Evolutionary conservation across 2,113 vertebrate genomes (phyloP), one percentile per base, ranked within the genome.

Genomic region (Tychaedon coryphoeus): DNA sequence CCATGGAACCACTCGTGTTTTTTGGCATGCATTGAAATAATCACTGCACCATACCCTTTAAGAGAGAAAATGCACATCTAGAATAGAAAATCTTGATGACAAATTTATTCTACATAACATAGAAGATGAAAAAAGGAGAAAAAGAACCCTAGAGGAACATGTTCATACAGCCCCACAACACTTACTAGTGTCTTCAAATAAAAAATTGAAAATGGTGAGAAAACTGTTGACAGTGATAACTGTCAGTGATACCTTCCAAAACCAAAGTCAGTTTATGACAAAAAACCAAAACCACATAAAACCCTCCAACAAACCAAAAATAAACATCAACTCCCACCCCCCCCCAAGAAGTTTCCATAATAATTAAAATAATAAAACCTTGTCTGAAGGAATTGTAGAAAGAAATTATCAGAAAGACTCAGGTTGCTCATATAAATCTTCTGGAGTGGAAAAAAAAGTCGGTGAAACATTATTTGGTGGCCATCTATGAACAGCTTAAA

Each of bases 251-350:
- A 33, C 5, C 2, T 54, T 73, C 28, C 26, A 40, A 91, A 80
- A 53, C 28, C 4, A 22, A 88, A 20, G 17, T 31, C 29, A 62
- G 4, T 40, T 57, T 26, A 19, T 47, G 7, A 33, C 28, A 29
- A 25, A 23, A 4, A 14, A 1, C 5, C 7, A 50, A 45, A 70
- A 31, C 31, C 54, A 56, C 12, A 73, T 1, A 3, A 25, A 48
- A 7, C 2, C 4, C 4, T 3, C 1, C 23, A 74, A 24, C 1
- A 15, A 74, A 29, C 2, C 8, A 74, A 57, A n/a, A 85, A 34
- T 5, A 34, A 48, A 7, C 1, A 12, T 29, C 8, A n/a, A 34
- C 1, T 2, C 3, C 5, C 18, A 10, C 51, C 17, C 6, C 28
- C 12, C 26, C 9, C 6, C 16, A 28, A 9, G 2, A 74, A 58